A percentile compares a stretch with the other conserved stretches of the same genome.
Evolutionary conservation across 2,888 invertebrate species (phyloP).

Genomic region (Euspilapteryx auroguttella): DNA sequence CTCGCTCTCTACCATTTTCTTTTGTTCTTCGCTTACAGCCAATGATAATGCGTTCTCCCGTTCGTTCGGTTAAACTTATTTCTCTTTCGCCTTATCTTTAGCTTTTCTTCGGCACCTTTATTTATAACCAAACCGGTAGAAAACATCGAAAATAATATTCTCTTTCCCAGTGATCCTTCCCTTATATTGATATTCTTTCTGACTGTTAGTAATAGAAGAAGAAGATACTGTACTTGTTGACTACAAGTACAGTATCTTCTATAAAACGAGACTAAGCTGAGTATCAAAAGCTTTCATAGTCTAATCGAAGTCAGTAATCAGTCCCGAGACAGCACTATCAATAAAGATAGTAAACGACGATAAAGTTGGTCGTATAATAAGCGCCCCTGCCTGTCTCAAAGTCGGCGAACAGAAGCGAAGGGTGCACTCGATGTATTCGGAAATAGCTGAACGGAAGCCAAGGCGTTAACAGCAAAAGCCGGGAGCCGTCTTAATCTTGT

Average conservation of each 20-base stretch:
- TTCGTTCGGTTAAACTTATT: slow-evolving; percentile 60
- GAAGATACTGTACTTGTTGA: no score
- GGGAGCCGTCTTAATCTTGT: slow-evolving; percentile 48
- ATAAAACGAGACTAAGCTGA: no score
- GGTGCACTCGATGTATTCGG: slow-evolving; percentile 25
- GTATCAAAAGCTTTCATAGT: no score
- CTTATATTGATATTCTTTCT: no score
- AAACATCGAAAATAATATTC: slow-evolving; percentile 40
- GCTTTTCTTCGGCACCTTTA: slow-evolving; percentile 51
- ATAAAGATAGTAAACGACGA: no score
- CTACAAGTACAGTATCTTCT: no score
- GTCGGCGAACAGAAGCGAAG: slow-evolving; percentile 18
- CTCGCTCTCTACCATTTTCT: slow-evolving; percentile 58
- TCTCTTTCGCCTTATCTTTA: slow-evolving; percentile 54
- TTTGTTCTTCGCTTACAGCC: slow-evolving; percentile 57
- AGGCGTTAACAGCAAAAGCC: slow-evolving; percentile 42
- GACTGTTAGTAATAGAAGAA: no score
- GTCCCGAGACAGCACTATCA: no score
- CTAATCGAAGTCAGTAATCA: no score
- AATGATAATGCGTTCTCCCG: slow-evolving; percentile 59
- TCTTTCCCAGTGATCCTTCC: slow-evolving; percentile 28
- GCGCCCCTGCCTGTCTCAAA: no score
- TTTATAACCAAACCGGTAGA: slow-evolving; percentile 49
- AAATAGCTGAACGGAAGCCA: slow-evolving; percentile 22
- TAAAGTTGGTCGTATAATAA: no score